Conservation (phyloP, 53 echinoderm and acorn worm genomes). For the Zoroaster sp. region DNA sequence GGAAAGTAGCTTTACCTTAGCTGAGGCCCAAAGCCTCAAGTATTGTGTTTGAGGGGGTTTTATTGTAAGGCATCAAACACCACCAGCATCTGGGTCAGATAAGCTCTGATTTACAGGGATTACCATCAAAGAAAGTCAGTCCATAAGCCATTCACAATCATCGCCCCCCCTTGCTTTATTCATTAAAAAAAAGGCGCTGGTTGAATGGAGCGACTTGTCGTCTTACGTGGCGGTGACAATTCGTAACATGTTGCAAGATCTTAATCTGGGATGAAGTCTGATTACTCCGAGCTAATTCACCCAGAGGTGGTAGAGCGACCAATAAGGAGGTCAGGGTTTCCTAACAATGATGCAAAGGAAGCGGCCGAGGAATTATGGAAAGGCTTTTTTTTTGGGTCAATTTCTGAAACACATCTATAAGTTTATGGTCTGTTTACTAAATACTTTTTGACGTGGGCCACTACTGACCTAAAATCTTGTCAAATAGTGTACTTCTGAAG, state of each 20-base stretch:
- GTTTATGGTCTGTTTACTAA: neutral
- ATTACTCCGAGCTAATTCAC: neutral
- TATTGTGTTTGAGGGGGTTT: neutral
- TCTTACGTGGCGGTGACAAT: constrained; percentile 37
- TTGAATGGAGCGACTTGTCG: constrained; percentile 23
- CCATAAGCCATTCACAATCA: neutral
- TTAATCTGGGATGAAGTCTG: constrained; percentile 21
- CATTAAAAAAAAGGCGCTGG: neutral
- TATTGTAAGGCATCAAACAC: neutral
- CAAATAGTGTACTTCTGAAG: neutral
- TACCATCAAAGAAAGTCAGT: constrained; percentile 24
- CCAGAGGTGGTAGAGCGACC: neutral
- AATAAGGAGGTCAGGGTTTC: neutral
- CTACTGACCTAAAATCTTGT: neutral
- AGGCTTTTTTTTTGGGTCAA: neutral
- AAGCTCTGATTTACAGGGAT: constrained; percentile 21
- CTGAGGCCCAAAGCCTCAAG: neutral
- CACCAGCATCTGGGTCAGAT: neutral
- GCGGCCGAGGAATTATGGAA: neutral
- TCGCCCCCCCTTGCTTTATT: neutral
- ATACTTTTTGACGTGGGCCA: neutral
- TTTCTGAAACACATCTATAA: neutral
- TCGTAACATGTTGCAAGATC: constrained; percentile 49
- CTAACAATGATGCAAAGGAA: neutral
- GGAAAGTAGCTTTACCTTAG: constrained; percentile 21